Evolutionary conservation across 2,113 vertebrate species (phyloP).

Genomic region (Connochaetes taurinus): DNA sequence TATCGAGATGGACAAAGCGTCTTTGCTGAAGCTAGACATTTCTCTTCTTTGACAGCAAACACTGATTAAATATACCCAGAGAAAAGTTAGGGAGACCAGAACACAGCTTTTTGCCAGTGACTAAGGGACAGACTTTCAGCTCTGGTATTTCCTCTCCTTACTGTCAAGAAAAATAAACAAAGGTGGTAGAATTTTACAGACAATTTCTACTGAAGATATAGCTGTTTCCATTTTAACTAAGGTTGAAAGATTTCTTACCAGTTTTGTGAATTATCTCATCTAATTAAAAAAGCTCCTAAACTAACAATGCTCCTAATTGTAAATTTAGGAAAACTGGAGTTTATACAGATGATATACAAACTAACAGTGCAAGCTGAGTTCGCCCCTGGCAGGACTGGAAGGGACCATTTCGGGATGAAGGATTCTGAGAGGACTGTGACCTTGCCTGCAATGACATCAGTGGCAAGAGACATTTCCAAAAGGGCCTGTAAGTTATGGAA

Average conservation of each 20-base stretch:
- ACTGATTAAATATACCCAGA: constrained; percentile 49
- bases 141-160: not conserved
- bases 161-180: constrained; percentile 39
- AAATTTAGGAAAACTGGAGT: not conserved
- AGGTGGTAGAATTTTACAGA: not conserved
- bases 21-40: constrained; percentile 12
- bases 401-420: not conserved
- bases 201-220: not conserved
- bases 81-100: constrained; percentile 15
- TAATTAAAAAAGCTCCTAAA: not conserved
- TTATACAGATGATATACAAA: not conserved
- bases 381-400: accelerated
- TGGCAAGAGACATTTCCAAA: not conserved
- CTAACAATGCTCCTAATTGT: not conserved
- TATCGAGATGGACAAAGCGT: constrained; percentile 44
- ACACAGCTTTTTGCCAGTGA: not conserved
- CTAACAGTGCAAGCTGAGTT: not conserved
- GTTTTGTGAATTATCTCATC: constrained; percentile 14
- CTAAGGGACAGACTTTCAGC: not conserved
- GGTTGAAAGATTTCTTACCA: not conserved
- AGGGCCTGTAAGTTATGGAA: not conserved
- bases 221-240: not conserved
- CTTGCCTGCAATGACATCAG: not conserved
- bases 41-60: constrained; percentile 60
- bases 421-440: not conserved